These are phyloP conservation scores for Nephila pilipes DNA, from an alignment of 1,140 invertebrate species.

Conservation along the genomic window DNA sequence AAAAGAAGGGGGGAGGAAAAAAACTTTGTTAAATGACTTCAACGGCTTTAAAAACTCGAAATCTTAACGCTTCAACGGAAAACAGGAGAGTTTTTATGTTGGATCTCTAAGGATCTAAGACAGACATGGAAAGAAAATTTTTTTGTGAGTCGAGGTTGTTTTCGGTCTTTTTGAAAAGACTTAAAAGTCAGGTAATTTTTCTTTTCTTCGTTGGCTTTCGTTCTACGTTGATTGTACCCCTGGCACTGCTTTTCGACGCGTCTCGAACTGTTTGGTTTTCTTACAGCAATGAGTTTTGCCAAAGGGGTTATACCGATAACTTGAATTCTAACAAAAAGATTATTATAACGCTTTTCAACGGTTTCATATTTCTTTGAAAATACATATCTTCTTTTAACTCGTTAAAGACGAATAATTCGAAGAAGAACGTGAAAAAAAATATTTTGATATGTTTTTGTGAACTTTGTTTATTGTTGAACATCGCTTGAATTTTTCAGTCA, in stretches of 20 bases:
- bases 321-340: neutral
- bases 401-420: no score
- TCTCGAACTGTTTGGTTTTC: neutral
- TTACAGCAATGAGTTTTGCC: neutral
- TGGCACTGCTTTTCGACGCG: neutral
- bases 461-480: no score
- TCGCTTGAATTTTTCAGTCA: no score
- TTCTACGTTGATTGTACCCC: neutral
- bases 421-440: no score
- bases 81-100: slow-evolving; percentile 3
- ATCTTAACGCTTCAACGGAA: neutral
- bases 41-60: neutral
- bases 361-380: neutral
- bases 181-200: neutral
- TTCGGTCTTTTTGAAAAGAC: neutral
- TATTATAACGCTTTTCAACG: neutral
- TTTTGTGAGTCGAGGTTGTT: neutral
- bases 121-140: neutral
- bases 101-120: neutral
- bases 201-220: neutral
- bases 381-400: no score
- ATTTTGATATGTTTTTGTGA: no score
- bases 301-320: neutral
- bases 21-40: neutral
- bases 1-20: neutral